Conservation (phyloP, 2,797 vertebrate species). For the Channa striata region DNA sequence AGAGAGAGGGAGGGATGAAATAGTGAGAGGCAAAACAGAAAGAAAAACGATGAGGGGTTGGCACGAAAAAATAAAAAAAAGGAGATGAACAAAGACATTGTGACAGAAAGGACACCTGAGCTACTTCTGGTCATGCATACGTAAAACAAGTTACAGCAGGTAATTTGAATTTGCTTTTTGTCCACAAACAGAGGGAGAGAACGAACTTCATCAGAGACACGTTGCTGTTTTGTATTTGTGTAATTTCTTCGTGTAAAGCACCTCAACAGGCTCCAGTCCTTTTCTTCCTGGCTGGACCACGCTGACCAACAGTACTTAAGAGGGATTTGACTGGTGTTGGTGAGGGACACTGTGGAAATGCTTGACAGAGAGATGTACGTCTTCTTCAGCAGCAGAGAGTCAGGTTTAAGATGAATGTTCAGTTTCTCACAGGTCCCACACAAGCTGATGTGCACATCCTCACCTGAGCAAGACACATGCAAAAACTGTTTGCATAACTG, state of each 20-base stretch:
- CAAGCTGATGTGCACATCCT: slow-evolving; percentile 84
- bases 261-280: slow-evolving; percentile 60
- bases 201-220: not conserved
- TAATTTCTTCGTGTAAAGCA: slow-evolving; percentile 13
- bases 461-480: slow-evolving; percentile 79
- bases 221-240: not conserved
- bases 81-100: slow-evolving; percentile 31
- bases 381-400: slow-evolving; percentile 79
- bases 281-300: slow-evolving; percentile 80
- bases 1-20: slow-evolving; percentile 1
- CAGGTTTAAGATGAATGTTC: slow-evolving; percentile 84
- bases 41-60: slow-evolving; percentile 1
- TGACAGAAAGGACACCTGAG: slow-evolving; percentile 29
- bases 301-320: slow-evolving; percentile 89
- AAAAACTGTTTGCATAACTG: not conserved
- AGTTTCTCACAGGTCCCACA: slow-evolving; percentile 86
- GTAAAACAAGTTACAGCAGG: slow-evolving; percentile 19
- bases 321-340: slow-evolving; percentile 85
- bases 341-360: slow-evolving; percentile 78
- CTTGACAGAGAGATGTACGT: slow-evolving; percentile 87
- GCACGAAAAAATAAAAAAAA: slow-evolving; percentile 2
- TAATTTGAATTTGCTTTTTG: slow-evolving; percentile 4
- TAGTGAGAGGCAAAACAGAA: slow-evolving; percentile 29
- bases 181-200: not conserved
- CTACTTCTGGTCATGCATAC: slow-evolving; percentile 37